Evolutionary conservation across 1,140 invertebrate genomes (phyloP), one percentile per base, ranked within the genome.

Genomic region (Littorina saxatilis): DNA sequence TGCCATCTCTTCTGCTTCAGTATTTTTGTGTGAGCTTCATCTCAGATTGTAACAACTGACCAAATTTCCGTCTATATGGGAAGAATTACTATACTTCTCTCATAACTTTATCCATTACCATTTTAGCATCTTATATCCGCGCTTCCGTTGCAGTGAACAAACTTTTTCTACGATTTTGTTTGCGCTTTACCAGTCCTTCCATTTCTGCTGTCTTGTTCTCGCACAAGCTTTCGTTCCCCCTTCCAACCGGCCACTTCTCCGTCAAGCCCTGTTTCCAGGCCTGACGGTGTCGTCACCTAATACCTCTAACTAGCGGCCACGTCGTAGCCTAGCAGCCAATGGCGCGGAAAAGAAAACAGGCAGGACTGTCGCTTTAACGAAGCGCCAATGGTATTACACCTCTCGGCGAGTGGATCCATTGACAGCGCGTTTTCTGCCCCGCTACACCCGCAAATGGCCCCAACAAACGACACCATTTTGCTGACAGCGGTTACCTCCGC

Each of bases 291-390:
- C 43, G 43, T 47, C 43, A 47, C 17, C 43, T 47, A 47, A 47
- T 47, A 47, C 43, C 43, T 47, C 43, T 47, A 47, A 47, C 5
- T 47, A 47, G 43, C 43, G 43, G 43, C 43, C 43, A 47, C 17
- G 43, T 47, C 43, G 43, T 17, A 47, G 43, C 43, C 43, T n/a
- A 9, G 58, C 27, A 61, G 58, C 58, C 9, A 61, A 61, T 61
- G 23, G 58, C 9, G 7, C 27, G 58, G 58, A 61, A 61, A 61
- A 29, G 58, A 61, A 61, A 61, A 61, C 58, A 61, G 58, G 58
- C 4, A 23, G 27, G 58, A 61, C n/a, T 23, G 7, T 29, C 58
- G 58, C 9, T 61, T 61, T 61, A 61, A 61, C 27, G 58, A 61
- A 29, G 58, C 58, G 58, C 58, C 58, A 61, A 61, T 61, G 27